Percentiles rank a stretch among this genome's conserved stretches.
Evolutionary conservation across 2,113 vertebrate species (phyloP).

Genomic region (Garra rufa): DNA sequence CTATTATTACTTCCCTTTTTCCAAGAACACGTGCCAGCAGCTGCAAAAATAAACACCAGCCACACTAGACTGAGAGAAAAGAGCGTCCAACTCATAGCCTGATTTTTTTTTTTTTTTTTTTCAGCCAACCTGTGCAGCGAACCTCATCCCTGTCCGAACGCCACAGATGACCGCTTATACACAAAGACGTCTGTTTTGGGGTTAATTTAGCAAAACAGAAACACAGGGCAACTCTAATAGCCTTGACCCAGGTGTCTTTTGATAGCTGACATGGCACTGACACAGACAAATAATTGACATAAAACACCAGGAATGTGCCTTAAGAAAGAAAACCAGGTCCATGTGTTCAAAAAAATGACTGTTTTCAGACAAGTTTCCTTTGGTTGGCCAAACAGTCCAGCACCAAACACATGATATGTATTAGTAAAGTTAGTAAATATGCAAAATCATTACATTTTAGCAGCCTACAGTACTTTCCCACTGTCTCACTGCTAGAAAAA

Average conservation of each 20-base stretch:
- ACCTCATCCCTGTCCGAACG: not conserved
- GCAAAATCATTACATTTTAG: not conserved
- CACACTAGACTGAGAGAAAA: not conserved
- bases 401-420: not conserved
- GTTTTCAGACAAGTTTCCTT: not conserved
- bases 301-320: not conserved
- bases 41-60: constrained; percentile 44
- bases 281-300: not conserved
- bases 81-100: not conserved
- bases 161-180: not conserved
- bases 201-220: constrained; percentile 62
- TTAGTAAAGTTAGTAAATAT: not conserved
- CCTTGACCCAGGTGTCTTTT: constrained; percentile 46
- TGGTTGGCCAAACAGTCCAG: not conserved
- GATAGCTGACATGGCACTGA: not conserved
- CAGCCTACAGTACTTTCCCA: too few relatives aligned
- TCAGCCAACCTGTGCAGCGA: not conserved
- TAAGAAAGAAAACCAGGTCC: not conserved
- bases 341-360: not conserved
- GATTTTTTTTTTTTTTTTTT: not conserved
- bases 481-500: too few relatives aligned
- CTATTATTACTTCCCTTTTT: constrained; percentile 12
- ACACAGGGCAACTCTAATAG: constrained; percentile 55
- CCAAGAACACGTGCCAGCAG: constrained; percentile 12
- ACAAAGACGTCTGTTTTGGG: constrained; percentile 52